Evolutionary conservation across 1,140 invertebrate genomes (phyloP).

Genomic region (Formica exsecta): DNA sequence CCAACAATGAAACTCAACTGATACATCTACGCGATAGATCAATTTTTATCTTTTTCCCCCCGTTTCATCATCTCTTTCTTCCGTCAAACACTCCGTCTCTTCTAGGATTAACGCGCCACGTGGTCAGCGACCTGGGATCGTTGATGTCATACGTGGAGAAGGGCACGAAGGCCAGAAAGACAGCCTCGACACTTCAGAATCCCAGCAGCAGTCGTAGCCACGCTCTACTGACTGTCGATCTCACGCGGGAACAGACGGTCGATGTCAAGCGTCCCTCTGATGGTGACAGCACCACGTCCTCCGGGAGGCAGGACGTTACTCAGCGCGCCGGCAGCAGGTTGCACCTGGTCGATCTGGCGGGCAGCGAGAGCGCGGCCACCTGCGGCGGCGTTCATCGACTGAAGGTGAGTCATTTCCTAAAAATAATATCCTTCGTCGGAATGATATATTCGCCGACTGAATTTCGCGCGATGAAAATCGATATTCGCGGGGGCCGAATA

Average conservation of each 20-base stretch:
- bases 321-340: slow-evolving; percentile 76
- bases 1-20: not conserved
- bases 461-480: slow-evolving; percentile 59
- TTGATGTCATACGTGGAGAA: slow-evolving; percentile 82
- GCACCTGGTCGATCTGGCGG: slow-evolving; percentile 82
- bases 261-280: not conserved
- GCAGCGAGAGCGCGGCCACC: slow-evolving; percentile 81
- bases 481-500: slow-evolving; percentile 38
- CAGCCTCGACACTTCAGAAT: slow-evolving; percentile 81
- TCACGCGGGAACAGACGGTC: slow-evolving; percentile 63
- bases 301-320: slow-evolving; percentile 66
- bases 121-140: slow-evolving; percentile 77
- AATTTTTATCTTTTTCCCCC: not conserved
- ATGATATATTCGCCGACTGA: slow-evolving; percentile 25
- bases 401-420: slow-evolving; percentile 79
- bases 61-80: not conserved
- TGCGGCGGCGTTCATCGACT: slow-evolving; percentile 81
- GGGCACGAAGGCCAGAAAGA: slow-evolving; percentile 80
- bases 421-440: slow-evolving; percentile 63
- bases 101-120: slow-evolving; percentile 79
- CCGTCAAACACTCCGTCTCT: not conserved
- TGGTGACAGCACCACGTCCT: not conserved
- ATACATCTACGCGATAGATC: not conserved
- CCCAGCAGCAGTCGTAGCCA: slow-evolving; percentile 81
- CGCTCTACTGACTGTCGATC: slow-evolving; percentile 80